Percentiles rank a stretch among this genome's conserved stretches.
phyloP scores from a whole-genome alignment of 2,888 invertebrate genomes.

The Graphium colonna region DNA sequence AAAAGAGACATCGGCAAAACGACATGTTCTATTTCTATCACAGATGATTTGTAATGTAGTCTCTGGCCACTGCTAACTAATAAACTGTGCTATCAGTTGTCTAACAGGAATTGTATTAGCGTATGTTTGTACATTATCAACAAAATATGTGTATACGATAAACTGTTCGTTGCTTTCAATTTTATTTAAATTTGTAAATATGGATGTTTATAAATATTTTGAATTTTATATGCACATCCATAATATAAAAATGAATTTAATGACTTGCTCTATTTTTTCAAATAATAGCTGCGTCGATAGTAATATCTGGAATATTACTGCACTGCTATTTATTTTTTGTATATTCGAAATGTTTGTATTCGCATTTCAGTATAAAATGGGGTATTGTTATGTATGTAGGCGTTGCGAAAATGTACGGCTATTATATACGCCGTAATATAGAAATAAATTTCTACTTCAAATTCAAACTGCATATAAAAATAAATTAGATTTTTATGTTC shows the following conservation, averaged over 20 bases:
- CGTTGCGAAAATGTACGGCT: not conserved
- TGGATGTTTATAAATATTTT: not conserved
- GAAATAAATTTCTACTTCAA: no score
- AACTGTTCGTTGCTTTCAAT: not conserved
- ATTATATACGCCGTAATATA: not conserved
- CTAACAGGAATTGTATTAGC: not conserved
- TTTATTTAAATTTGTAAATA: not conserved
- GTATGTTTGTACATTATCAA: not conserved
- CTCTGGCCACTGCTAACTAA: constrained; percentile 2
- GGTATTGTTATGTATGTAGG: not conserved
- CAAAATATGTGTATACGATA: not conserved
- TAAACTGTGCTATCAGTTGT: constrained; percentile 1
- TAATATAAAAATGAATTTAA: not conserved
- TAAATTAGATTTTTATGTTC: no score
- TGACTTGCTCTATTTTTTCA: not conserved
- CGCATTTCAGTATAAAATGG: not conserved
- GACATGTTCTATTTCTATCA: constrained; percentile 2
- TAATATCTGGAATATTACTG: no score
- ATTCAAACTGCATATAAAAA: no score
- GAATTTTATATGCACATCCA: not conserved
- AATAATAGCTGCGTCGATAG: not conserved
- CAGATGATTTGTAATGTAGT: not conserved
- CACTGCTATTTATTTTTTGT: not conserved
- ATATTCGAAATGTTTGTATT: not conserved
- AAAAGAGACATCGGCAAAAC: not conserved